These are phyloP conservation scores for Pangasius sanitwongsei DNA, from an alignment of 2,797 vertebrate species.

Conservation along the genomic window DNA sequence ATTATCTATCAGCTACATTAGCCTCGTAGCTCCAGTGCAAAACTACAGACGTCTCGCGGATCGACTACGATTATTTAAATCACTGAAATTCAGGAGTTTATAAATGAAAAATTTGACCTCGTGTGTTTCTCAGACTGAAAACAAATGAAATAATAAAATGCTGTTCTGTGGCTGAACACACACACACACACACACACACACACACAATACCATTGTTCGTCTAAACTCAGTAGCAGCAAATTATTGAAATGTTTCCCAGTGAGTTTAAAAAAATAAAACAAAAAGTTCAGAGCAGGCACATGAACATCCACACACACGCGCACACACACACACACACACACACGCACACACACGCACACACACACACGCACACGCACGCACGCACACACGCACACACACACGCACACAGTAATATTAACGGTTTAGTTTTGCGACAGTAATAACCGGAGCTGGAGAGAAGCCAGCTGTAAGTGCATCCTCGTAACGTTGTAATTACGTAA, in stretches of 20 bases:
- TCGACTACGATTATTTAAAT: background rate
- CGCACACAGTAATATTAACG: conserved; percentile 52
- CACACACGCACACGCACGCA: too few relatives aligned
- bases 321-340: conserved; percentile 43
- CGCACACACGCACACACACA: conserved; percentile 39
- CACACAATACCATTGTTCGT: conserved; percentile 47
- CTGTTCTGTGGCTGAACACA: background rate
- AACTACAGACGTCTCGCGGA: background rate
- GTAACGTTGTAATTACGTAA: background rate
- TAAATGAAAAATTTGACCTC: background rate
- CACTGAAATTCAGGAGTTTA: background rate
- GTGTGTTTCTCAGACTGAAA: background rate
- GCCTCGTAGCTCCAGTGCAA: conserved; percentile 10
- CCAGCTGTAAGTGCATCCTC: conserved; percentile 72
- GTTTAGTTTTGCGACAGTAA: conserved; percentile 56
- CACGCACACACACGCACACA: conserved; percentile 9
- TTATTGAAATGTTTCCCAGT: conserved; percentile 66
- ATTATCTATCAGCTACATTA: conserved; percentile 1
- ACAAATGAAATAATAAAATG: background rate
- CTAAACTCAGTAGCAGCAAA: conserved; percentile 76
- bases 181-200: conserved; percentile 51
- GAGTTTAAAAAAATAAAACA: conserved; percentile 59
- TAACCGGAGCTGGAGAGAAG: conserved; percentile 57
- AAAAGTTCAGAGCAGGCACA: conserved; percentile 43
- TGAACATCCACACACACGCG: conserved; percentile 1